phyloP scores from a whole-genome alignment of 2,888 invertebrate genomes.

The Celastrina argiolus region DNA sequence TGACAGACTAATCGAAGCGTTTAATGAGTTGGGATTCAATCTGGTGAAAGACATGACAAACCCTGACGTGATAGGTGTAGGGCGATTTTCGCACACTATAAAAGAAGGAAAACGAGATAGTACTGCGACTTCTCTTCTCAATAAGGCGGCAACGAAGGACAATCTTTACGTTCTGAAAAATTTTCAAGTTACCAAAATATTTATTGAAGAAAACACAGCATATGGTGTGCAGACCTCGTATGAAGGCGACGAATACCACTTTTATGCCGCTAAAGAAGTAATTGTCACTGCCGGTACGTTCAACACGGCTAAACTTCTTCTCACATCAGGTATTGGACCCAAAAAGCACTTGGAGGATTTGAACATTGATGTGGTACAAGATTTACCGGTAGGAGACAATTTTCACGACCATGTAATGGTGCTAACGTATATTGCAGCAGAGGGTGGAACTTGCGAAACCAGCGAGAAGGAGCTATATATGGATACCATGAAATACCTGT shows the following conservation, averaged over 20 bases:
- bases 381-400: constrained; percentile 59
- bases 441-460: constrained; percentile 49
- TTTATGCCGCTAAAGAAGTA: constrained; percentile 51
- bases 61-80: constrained; percentile 52
- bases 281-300: constrained; percentile 59
- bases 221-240: constrained; percentile 45
- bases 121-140: constrained; percentile 51
- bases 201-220: constrained; percentile 46
- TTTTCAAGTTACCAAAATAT: constrained; percentile 48
- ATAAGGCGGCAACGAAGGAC: constrained; percentile 38
- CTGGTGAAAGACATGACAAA: constrained; percentile 61
- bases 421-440: constrained; percentile 47
- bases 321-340: constrained; percentile 61
- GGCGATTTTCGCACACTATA: constrained; percentile 60
- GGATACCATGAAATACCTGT: constrained; percentile 52
- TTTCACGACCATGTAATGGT: constrained; percentile 61
- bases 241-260: constrained; percentile 38
- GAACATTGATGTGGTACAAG: constrained; percentile 43
- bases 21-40: constrained; percentile 51
- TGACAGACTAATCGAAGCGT: constrained; percentile 48
- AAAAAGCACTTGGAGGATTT: constrained; percentile 44
- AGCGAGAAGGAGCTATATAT: constrained; percentile 38
- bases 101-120: constrained; percentile 51
- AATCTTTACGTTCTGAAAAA: constrained; percentile 52
- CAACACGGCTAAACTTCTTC: constrained; percentile 57